A percentile compares a stretch with the other conserved stretches of the same genome.
Conservation (phyloP, 1,140 invertebrate species). For the Drosophila elegans region DNA sequence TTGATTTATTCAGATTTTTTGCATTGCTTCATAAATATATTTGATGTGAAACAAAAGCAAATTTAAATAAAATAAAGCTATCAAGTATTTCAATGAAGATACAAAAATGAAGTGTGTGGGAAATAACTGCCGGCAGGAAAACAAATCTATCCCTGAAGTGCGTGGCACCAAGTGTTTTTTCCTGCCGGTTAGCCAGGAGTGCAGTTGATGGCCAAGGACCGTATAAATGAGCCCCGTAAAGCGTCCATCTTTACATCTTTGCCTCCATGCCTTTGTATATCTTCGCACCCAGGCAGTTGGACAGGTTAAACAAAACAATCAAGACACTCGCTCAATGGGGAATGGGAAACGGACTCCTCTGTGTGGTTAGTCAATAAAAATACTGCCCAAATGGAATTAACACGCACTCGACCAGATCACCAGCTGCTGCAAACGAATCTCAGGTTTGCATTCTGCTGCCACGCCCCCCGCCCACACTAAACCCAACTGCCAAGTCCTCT, state of each 20-base stretch:
- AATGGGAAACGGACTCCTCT: conserved; percentile 34
- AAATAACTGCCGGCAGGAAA: neutral
- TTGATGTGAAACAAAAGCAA: no score
- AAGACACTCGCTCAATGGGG: conserved; percentile 48
- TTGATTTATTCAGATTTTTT: no score
- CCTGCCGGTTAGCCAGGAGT: neutral
- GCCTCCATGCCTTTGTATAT: conserved; percentile 14
- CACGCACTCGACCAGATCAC: conserved; percentile 54
- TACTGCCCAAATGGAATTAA: conserved; percentile 78
- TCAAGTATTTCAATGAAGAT: neutral
- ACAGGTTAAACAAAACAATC: conserved; percentile 74
- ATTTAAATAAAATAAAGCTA: neutral
- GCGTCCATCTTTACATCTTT: conserved; percentile 18
- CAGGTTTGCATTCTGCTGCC: conserved; percentile 33
- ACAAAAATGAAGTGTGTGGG: neutral
- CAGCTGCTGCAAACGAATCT: conserved; percentile 29
- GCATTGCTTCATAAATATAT: no score
- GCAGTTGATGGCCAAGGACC: conserved; percentile 14
- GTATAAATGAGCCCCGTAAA: conserved; percentile 13
- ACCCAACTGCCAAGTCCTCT: conserved; percentile 24
- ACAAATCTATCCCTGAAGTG: conserved; percentile 6
- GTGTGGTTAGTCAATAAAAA: conserved; percentile 79
- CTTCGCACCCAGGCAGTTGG: conserved; percentile 22
- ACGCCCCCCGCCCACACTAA: neutral
- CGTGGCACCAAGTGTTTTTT: neutral